phyloP scores from a whole-genome alignment of 35 echinoderm and acorn worm species.

The Lytechinus pictus region DNA sequence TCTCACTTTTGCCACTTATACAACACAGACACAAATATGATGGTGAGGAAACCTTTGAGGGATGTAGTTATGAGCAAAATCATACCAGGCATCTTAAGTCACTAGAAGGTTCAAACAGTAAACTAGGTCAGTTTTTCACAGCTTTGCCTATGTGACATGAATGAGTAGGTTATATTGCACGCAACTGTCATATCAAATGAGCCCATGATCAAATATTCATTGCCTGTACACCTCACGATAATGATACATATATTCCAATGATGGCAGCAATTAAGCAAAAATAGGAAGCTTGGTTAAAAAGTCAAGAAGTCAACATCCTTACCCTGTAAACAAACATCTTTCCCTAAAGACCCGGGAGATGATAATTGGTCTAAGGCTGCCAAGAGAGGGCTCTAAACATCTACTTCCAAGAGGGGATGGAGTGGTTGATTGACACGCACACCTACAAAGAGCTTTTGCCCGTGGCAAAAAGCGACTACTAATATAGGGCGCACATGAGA shows the following conservation, averaged over 20 bases:
- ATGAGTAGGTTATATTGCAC: too few relatives aligned
- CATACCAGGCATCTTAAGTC: too few relatives aligned
- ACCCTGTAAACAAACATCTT: not conserved
- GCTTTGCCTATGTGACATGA: too few relatives aligned
- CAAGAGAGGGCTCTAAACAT: not conserved
- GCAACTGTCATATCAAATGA: not conserved
- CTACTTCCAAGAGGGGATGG: not conserved
- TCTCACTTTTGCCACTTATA: too few relatives aligned
- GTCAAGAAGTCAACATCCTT: not conserved
- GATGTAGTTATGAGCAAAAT: too few relatives aligned
- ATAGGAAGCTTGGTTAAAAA: not conserved
- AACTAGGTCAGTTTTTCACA: too few relatives aligned
- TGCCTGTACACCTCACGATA: not conserved
- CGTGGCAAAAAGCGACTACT: not conserved
- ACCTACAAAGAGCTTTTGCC: constrained; percentile 10
- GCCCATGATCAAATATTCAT: not conserved
- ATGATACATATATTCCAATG: not conserved
- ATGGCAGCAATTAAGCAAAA: not conserved
- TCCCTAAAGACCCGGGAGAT: not conserved
- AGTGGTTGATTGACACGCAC: not conserved
- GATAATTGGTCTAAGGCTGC: not conserved
- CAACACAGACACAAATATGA: too few relatives aligned
- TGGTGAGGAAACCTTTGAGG: too few relatives aligned
- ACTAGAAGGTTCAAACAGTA: too few relatives aligned
- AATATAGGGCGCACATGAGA: constrained; percentile 11